These are phyloP conservation scores for Latrodectus hesperus DNA, from an alignment of 2,888 invertebrate species.

Conservation along the genomic window DNA sequence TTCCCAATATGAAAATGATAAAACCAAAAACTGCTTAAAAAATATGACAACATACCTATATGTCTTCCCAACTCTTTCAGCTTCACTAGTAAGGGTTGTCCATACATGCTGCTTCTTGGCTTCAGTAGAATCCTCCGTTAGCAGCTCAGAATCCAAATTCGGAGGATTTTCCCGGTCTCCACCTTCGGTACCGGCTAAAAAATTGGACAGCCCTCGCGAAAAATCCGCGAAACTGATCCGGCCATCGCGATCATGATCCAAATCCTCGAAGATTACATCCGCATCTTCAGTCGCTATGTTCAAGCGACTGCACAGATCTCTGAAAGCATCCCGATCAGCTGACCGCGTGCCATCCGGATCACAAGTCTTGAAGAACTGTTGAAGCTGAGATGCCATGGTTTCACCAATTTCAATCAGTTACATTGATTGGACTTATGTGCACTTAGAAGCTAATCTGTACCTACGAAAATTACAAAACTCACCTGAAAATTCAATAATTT, in stretches of 20 bases:
- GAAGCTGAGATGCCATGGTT: slow-evolving; percentile 52
- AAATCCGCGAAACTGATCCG: slow-evolving; percentile 78
- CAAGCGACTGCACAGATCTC: slow-evolving; percentile 77
- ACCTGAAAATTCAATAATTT: no score
- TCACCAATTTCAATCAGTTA: background rate
- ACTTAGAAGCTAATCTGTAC: no score
- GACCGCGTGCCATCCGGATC: slow-evolving; percentile 76
- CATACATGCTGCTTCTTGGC: slow-evolving; percentile 49
- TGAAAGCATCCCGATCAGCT: slow-evolving; percentile 77
- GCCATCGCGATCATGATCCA: slow-evolving; percentile 78
- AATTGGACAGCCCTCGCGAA: slow-evolving; percentile 76
- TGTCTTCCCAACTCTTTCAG: slow-evolving; percentile 46
- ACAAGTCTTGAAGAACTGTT: slow-evolving; percentile 76
- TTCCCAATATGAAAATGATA: background rate
- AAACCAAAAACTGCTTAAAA: background rate
- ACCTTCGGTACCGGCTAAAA: slow-evolving; percentile 21
- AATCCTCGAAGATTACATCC: slow-evolving; percentile 77
- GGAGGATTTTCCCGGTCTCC: background rate
- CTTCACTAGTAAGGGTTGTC: slow-evolving; percentile 57
- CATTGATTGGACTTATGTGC: no score
- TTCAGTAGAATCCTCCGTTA: slow-evolving; percentile 18
- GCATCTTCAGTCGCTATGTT: slow-evolving; percentile 75
- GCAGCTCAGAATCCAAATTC: slow-evolving; percentile 1
- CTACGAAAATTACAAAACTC: no score
- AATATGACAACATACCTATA: slow-evolving; percentile 25